A percentile compares a stretch with the other conserved stretches of the same genome.
Conservation (phyloP, 2,113 vertebrate species). For the Anthoscopus minutus region DNA sequence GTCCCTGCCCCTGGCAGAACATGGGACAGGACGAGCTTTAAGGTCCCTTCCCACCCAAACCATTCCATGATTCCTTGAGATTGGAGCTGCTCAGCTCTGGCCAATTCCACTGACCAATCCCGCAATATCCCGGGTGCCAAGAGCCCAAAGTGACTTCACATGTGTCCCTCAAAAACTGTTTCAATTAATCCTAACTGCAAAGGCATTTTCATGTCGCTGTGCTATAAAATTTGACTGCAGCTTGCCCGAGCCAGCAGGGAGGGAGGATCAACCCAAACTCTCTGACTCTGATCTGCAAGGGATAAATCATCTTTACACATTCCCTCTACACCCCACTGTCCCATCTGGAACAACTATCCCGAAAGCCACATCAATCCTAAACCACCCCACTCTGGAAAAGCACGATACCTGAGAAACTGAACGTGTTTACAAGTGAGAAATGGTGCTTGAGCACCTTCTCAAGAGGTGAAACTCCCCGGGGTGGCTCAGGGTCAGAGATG, state of each 20-base stretch:
- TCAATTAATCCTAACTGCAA: not conserved
- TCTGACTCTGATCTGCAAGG: not conserved
- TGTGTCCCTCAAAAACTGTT: not conserved
- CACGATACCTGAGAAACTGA: not conserved
- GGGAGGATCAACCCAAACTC: not conserved
- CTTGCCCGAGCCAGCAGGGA: not conserved
- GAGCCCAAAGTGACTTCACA: not conserved
- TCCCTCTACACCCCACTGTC: not conserved
- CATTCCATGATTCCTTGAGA: not conserved
- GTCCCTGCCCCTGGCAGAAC: not conserved
- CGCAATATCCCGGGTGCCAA: not conserved
- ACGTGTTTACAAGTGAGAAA: not conserved
- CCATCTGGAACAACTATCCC: constrained; percentile 16
- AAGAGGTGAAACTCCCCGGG: not conserved
- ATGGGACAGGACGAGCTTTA: not conserved
- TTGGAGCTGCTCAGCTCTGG: not conserved
- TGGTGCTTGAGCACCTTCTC: not conserved
- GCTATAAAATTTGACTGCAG: not conserved
- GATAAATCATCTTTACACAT: constrained; percentile 34
- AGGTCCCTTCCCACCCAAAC: not conserved
- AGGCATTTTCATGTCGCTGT: not conserved
- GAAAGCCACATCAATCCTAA: not conserved
- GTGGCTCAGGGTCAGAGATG: fast-evolving
- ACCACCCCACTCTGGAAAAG: not conserved
- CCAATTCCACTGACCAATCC: not conserved